phyloP scores from a whole-genome alignment of 2,888 invertebrate species.

The Glyphotaelius pellucidus region DNA sequence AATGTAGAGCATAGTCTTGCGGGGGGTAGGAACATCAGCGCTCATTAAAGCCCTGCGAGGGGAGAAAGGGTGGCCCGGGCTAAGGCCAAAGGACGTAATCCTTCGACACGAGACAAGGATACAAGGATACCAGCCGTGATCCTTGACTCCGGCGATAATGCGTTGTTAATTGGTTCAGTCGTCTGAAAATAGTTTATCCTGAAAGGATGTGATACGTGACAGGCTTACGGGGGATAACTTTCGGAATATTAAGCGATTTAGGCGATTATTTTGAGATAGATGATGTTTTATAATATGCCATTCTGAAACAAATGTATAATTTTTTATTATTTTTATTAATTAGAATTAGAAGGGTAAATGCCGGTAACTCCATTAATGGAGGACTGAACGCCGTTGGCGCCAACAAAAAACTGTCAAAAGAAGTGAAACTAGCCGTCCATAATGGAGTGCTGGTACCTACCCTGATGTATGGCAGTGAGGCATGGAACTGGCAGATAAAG shows the following conservation, averaged over 20 bases:
- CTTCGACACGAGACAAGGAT: slow-evolving; percentile 43
- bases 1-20: neutral
- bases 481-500: too few species aligned
- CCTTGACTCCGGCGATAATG: slow-evolving; percentile 46
- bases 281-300: neutral
- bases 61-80: neutral
- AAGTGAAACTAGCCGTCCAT: too few species aligned
- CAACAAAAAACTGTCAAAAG: too few species aligned
- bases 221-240: neutral
- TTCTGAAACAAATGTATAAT: neutral
- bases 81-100: slow-evolving; percentile 38
- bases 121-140: slow-evolving; percentile 38
- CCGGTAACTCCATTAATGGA: too few species aligned
- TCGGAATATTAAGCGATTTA: neutral
- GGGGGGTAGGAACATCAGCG: neutral
- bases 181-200: slow-evolving; percentile 30
- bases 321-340: too few species aligned
- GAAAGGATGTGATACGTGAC: slow-evolving; percentile 35
- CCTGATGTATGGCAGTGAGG: too few species aligned
- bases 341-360: too few species aligned
- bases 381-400: too few species aligned
- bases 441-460: too few species aligned
- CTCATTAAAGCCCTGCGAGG: slow-evolving; percentile 10
- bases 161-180: slow-evolving; percentile 42
- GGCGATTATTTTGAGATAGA: neutral